Base-by-base conservation (phyloP, 2,888 invertebrate species). In the Troilus luridus region DNA sequence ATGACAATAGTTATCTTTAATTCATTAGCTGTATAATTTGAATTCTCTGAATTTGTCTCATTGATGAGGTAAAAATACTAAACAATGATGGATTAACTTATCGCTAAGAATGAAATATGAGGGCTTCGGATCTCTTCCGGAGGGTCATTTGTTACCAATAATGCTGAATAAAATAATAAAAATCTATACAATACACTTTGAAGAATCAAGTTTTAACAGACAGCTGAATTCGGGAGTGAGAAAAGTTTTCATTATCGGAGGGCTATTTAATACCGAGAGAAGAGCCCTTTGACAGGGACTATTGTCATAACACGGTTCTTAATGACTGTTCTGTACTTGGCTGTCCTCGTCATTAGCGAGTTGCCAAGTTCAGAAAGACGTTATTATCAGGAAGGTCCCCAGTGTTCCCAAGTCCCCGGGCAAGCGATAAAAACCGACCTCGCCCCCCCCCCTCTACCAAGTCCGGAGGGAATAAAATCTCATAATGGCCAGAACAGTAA, bases 241-340 rank as follows among this genome's bases (percentile, higher is more conserved):
- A 41, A 77, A 77, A 77, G 72, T 77, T 77, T 77, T 77, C 72
- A 41, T 77, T 27, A 77, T 77, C 72, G 72, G 72, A 77, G 72
- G 85, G 85, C 85, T 85, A 85, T 54, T 85, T 85, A 85, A 58
- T 85, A 56, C 17, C 56, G 21, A n/a, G n/a, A 58, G 12, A 54
- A 56, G n/a, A 56, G 14, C 11, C 12, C 85, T 85, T 85, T 85
- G 85, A 85, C 56, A 5, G 85, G 19, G 85, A n/a, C 85, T 85
- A 85, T 85, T 85, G 85, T 85, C 85, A 85, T 85, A 85, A 85
- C 56, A 85, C 85, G 85, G 85, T 56, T n/a, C 85, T 85, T 85
- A 85, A 85, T 85, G 85, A 85, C 85, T 56, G 85, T 85, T 85
- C 56, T 54, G 85, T 56, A 85, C 85, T 77, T 77, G 27, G 85